phyloP scores from a whole-genome alignment of 2,888 invertebrate genomes.

The Brachynemurus nebulosus region DNA sequence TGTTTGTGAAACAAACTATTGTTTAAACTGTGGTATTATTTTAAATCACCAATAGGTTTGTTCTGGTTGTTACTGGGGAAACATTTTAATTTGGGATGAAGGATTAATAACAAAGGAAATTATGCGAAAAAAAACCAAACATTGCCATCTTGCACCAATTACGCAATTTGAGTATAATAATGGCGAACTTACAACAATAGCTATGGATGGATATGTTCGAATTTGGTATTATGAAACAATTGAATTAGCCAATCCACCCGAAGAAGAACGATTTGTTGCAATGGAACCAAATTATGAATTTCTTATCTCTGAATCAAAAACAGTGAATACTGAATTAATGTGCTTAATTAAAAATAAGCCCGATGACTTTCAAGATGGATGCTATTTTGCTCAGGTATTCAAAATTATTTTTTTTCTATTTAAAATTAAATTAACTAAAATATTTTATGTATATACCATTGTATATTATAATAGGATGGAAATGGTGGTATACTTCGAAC shows the following conservation, averaged over 20 bases:
- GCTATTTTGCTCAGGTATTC: conserved; percentile 65
- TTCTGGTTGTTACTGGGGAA: conserved; percentile 84
- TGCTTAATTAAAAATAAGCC: conserved; percentile 36
- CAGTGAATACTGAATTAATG: conserved; percentile 33
- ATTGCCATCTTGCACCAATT: conserved; percentile 65
- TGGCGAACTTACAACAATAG: conserved; percentile 31
- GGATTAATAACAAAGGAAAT: conserved; percentile 78
- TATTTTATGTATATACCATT: background rate
- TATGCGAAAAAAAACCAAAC: conserved; percentile 50
- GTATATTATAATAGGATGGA: conserved; percentile 47
- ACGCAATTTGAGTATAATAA: conserved; percentile 39
- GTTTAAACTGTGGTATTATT: too few relatives aligned
- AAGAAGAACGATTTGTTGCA: conserved; percentile 65
- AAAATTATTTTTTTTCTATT: background rate
- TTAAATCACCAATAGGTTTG: conserved; percentile 46
- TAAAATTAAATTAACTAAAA: background rate
- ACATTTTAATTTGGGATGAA: conserved; percentile 82
- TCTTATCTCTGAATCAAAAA: conserved; percentile 34
- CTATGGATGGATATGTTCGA: conserved; percentile 63
- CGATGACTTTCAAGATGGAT: conserved; percentile 27
- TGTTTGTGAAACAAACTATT: too few relatives aligned
- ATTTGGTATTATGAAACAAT: conserved; percentile 88
- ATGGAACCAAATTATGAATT: conserved; percentile 80
- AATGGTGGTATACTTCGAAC: conserved; percentile 70
- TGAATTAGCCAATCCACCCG: conserved; percentile 73